A percentile compares a stretch with the other conserved stretches of the same genome.
Conservation (phyloP, 2,797 vertebrate species). For the Phoxinus dragarum region DNA sequence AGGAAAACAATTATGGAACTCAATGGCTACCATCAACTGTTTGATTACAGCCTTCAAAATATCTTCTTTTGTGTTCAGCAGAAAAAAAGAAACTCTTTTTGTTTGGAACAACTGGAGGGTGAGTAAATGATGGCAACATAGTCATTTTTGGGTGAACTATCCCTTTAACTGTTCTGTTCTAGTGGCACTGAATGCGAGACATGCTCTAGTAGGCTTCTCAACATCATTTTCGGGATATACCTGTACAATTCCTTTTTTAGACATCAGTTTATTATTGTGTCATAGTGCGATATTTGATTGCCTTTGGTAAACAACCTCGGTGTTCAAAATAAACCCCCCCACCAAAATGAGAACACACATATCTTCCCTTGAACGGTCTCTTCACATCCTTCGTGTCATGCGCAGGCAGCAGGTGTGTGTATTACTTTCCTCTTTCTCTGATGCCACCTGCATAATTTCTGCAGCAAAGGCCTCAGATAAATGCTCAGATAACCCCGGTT, state of each 20-base stretch:
- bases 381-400: not conserved
- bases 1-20: no score
- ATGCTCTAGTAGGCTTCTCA: no score
- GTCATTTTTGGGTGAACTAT: no score
- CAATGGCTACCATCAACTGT: no score
- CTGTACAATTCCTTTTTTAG: not conserved
- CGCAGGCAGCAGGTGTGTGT: slow-evolving; percentile 28
- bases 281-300: not conserved
- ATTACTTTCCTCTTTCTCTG: slow-evolving; percentile 17
- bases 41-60: no score
- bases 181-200: no score
- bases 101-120: no score
- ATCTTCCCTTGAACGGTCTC: not conserved
- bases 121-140: no score
- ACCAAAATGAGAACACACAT: not conserved
- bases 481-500: slow-evolving; percentile 60
- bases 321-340: not conserved
- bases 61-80: no score
- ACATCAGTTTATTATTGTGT: not conserved
- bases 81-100: no score
- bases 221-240: not conserved
- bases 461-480: slow-evolving; percentile 50
- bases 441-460: slow-evolving; percentile 55
- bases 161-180: no score
- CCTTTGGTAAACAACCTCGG: not conserved